phyloP scores from a whole-genome alignment of 2,888 invertebrate genomes.

The Caenorhabditis drosophilae region DNA sequence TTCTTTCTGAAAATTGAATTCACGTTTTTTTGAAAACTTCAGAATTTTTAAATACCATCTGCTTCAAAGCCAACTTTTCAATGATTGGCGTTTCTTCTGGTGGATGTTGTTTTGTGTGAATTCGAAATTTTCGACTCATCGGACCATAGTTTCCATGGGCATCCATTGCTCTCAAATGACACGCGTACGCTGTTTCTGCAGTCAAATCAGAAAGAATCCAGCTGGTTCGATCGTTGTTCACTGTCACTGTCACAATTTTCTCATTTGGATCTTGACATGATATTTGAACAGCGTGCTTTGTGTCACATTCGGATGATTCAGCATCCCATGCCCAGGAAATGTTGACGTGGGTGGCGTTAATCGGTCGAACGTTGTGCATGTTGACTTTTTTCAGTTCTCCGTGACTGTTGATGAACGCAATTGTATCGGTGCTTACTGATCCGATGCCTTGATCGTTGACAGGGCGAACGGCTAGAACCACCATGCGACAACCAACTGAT shows the following conservation, averaged over 20 bases:
- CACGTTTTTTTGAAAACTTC: background rate
- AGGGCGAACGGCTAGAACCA: constrained; percentile 59
- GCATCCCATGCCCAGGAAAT: constrained; percentile 61
- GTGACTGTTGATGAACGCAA: constrained; percentile 52
- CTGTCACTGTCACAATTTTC: constrained; percentile 26
- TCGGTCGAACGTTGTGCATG: constrained; percentile 40
- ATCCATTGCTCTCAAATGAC: constrained; percentile 54
- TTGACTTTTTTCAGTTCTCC: constrained; percentile 53
- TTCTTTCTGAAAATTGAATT: constrained; percentile 22
- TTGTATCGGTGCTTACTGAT: constrained; percentile 52
- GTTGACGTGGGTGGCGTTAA: constrained; percentile 61
- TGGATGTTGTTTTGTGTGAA: constrained; percentile 55
- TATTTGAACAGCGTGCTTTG: constrained; percentile 30
- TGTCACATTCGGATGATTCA: constrained; percentile 26
- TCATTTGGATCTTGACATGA: constrained; percentile 10
- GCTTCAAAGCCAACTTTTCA: constrained; percentile 43
- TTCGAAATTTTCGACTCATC: constrained; percentile 19
- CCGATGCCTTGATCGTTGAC: constrained; percentile 60
- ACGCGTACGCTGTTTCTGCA: constrained; percentile 51
- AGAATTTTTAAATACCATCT: constrained; percentile 27
- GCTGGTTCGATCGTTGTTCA: constrained; percentile 40
- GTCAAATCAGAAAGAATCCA: constrained; percentile 50
- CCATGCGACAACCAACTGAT: constrained; percentile 48
- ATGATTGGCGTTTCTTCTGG: constrained; percentile 49
- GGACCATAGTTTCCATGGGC: constrained; percentile 48